Conservation (phyloP, 2,113 vertebrate species). For the Ammospiza nelsoni region DNA sequence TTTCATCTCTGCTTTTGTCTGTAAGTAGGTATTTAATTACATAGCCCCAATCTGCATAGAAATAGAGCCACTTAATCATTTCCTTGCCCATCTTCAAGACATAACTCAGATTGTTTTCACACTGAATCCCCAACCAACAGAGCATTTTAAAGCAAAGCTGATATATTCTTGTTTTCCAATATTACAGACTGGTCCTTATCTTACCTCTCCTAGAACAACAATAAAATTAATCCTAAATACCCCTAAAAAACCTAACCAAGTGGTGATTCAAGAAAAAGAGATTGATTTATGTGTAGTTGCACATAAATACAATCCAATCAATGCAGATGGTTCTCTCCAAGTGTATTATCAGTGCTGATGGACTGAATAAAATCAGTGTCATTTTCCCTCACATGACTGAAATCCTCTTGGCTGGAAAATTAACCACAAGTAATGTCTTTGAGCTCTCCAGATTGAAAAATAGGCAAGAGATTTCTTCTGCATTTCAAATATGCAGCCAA, state of each 20-base stretch:
- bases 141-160: background rate
- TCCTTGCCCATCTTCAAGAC: conserved; percentile 3
- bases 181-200: background rate
- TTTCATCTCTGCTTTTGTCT: conserved; percentile 43
- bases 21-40: conserved; percentile 33
- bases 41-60: conserved; percentile 23
- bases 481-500: background rate
- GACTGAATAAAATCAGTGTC: conserved; percentile 28
- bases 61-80: conserved; percentile 46
- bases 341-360: conserved; percentile 16
- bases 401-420: conserved; percentile 18
- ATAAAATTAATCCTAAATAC: background rate
- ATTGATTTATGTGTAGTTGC: background rate
- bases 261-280: background rate
- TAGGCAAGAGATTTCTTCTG: background rate
- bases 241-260: background rate
- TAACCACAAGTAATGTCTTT: background rate
- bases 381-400: conserved; percentile 36
- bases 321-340: background rate
- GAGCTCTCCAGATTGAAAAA: background rate
- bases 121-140: background rate
- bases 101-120: background rate
- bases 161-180: background rate
- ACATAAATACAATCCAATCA: background rate
- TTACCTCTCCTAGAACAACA: background rate